Evolutionary conservation across 2,888 invertebrate genomes (phyloP).

Genomic region (Listrodromus nycthemerus): DNA sequence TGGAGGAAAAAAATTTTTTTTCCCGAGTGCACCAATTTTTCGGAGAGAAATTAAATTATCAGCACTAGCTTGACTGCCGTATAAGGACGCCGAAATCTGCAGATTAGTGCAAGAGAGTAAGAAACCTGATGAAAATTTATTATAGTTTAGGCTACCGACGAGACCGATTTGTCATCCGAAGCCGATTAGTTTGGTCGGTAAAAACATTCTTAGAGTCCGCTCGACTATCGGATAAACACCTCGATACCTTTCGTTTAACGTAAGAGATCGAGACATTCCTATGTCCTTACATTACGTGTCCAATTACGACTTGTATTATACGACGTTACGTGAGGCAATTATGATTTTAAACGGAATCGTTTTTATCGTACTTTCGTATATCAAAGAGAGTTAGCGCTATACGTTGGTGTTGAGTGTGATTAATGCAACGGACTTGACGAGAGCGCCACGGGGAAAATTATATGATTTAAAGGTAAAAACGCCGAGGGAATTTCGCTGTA

Average conservation of each 20-base stretch:
- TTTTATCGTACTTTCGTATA: background rate
- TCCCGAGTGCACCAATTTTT: no score
- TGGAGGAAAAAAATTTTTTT: background rate
- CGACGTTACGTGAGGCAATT: background rate
- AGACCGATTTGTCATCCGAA: no score
- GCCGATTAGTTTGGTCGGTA: no score
- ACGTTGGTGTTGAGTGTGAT: background rate
- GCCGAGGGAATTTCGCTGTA: slow-evolving; percentile 1
- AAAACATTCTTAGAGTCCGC: no score
- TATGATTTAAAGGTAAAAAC: slow-evolving; percentile 2
- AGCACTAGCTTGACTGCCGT: no score
- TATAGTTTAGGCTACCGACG: no score
- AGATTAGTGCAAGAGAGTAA: no score
- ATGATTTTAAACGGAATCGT: background rate
- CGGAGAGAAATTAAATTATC: no score
- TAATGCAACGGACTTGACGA: slow-evolving; percentile 9
- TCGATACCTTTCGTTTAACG: background rate
- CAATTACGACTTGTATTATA: background rate
- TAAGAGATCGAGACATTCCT: background rate
- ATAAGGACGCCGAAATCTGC: no score
- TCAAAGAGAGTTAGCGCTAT: background rate
- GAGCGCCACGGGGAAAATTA: background rate
- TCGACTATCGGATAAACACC: no score
- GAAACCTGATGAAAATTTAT: no score
- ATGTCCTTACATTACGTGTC: background rate